Conservation (phyloP, 1,140 invertebrate species). For the Maniola jurtina region DNA sequence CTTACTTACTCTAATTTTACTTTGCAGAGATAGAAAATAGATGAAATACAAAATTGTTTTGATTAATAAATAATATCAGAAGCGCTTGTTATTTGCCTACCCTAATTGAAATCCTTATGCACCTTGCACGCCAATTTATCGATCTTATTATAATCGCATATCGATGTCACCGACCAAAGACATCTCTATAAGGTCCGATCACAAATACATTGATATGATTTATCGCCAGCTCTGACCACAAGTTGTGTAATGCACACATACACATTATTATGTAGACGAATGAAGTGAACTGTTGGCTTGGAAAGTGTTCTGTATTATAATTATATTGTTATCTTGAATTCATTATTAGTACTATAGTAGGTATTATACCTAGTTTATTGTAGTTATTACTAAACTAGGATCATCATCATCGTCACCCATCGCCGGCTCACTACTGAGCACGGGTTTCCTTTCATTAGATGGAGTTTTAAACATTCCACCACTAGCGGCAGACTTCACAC, state of each 20-base stretch:
- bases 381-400: too few relatives aligned
- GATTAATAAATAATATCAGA: too few relatives aligned
- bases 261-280: constrained; percentile 40
- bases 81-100: too few relatives aligned
- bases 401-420: too few relatives aligned
- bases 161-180: background rate
- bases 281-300: constrained; percentile 32
- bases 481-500: too few relatives aligned
- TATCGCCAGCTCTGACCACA: constrained; percentile 67
- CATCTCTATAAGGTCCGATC: constrained; percentile 47
- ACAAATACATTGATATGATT: constrained; percentile 77
- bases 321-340: constrained; percentile 24
- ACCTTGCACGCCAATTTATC: background rate
- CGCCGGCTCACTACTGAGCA: too few relatives aligned
- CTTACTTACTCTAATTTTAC: too few relatives aligned
- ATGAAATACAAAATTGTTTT: too few relatives aligned
- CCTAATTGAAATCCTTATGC: background rate
- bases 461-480: too few relatives aligned
- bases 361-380: too few relatives aligned
- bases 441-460: too few relatives aligned
- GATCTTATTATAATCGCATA: background rate
- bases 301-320: constrained; percentile 23
- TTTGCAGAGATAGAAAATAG: too few relatives aligned
- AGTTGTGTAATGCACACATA: constrained; percentile 55
- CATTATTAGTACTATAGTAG: constrained; percentile 7